Evolutionary conservation across 2,797 vertebrate species (phyloP).

Genomic region (Malurus leucopterus): DNA sequence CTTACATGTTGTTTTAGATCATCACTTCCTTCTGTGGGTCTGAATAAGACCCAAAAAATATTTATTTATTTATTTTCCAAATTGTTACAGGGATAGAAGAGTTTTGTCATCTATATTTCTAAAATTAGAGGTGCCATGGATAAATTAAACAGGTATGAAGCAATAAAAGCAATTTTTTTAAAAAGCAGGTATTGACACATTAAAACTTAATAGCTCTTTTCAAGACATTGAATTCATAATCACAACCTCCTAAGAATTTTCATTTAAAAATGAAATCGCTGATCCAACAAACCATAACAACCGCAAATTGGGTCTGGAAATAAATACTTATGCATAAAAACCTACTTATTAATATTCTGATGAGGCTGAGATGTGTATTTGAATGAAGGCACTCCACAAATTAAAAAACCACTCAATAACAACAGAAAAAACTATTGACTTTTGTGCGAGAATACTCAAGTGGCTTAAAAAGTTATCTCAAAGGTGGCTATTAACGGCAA

Average conservation of each 20-base stretch:
- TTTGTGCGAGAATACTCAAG: neutral
- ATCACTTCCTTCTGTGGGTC: neutral
- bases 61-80: neutral
- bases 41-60: neutral
- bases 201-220: slow-evolving; percentile 49
- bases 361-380: slow-evolving; percentile 25
- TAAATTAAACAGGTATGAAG: neutral
- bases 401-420: neutral
- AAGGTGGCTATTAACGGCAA: neutral
- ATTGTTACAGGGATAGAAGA: neutral
- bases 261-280: slow-evolving; percentile 54
- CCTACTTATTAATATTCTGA: slow-evolving; percentile 52
- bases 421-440: slow-evolving; percentile 1
- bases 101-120: neutral
- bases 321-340: slow-evolving; percentile 56
- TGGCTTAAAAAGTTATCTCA: neutral
- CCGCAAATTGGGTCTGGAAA: slow-evolving; percentile 53
- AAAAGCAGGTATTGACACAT: slow-evolving; percentile 41
- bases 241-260: slow-evolving; percentile 52
- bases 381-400: slow-evolving; percentile 14
- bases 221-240: slow-evolving; percentile 37
- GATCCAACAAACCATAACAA: slow-evolving; percentile 60
- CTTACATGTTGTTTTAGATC: neutral
- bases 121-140: neutral
- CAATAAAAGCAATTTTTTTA: neutral